Evolutionary conservation across 1,140 invertebrate species (phyloP).

Genomic region (Anoplolepis gracilipes): DNA sequence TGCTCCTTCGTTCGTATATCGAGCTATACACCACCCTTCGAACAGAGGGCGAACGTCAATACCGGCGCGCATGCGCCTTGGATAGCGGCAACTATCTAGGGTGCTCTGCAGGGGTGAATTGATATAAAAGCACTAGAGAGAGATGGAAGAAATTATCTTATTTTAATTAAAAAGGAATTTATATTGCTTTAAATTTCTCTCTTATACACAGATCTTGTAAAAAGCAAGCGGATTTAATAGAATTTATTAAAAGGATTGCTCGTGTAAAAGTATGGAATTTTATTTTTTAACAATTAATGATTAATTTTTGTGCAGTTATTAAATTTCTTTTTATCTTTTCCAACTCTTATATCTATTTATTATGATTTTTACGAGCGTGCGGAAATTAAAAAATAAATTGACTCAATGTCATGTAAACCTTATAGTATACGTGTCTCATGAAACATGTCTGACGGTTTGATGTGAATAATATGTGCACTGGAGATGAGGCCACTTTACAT

Average conservation of each 20-base stretch:
- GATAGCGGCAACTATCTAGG: background rate
- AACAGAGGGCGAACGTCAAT: constrained; percentile 78
- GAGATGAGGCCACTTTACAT: constrained; percentile 71
- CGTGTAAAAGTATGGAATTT: background rate
- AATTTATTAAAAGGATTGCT: background rate
- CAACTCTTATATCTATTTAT: background rate
- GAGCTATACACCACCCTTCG: constrained; percentile 72
- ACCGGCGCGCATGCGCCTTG: constrained; percentile 80
- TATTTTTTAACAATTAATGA: background rate
- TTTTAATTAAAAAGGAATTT: constrained; percentile 16
- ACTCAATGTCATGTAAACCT: background rate
- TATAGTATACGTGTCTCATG: background rate
- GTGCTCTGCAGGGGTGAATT: constrained; percentile 28
- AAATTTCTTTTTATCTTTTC: background rate
- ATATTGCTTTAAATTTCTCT: background rate
- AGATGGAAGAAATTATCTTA: background rate
- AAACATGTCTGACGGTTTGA: constrained; percentile 14
- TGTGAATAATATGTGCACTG: constrained; percentile 23
- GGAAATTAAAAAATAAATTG: constrained; percentile 9
- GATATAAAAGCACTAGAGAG: background rate
- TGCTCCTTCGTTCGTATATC: constrained; percentile 73
- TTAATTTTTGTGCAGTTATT: background rate
- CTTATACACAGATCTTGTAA: background rate
- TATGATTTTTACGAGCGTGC: background rate
- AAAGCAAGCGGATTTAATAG: background rate